These are phyloP conservation scores for Platichthys stellatus DNA, from an alignment of 2,113 vertebrate species.

Conservation along the genomic window DNA sequence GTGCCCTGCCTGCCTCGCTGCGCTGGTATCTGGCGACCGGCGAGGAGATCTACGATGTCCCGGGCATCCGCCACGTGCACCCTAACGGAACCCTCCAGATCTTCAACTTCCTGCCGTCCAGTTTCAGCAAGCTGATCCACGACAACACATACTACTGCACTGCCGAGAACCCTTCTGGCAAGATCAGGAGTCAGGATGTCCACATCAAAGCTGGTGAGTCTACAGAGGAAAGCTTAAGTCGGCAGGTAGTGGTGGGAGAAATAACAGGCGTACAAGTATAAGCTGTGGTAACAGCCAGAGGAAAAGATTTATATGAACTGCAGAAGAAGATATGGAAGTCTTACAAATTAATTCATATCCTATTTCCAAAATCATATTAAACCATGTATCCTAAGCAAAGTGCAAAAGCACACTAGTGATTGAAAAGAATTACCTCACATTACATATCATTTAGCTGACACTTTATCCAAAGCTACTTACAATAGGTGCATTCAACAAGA, in stretches of 20 bases:
- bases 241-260: too few relatives aligned
- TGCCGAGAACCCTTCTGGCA: constrained; percentile 99
- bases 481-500: too few relatives aligned
- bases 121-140: constrained; percentile 99
- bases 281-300: not conserved
- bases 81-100: constrained; percentile 99
- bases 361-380: too few relatives aligned
- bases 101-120: constrained; percentile 99
- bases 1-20: constrained; percentile 92
- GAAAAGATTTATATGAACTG: not conserved
- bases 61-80: constrained; percentile 98
- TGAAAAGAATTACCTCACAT: too few relatives aligned
- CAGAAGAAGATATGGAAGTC: too few relatives aligned
- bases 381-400: not conserved
- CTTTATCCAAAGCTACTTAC: too few relatives aligned
- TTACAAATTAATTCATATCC: too few relatives aligned
- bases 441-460: too few relatives aligned
- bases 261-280: not conserved
- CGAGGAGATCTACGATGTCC: constrained; percentile 99
- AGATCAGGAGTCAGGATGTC: constrained; percentile 99
- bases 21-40: constrained; percentile 98
- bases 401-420: not conserved
- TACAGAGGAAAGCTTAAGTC: not conserved
- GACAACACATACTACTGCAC: constrained; percentile 99
- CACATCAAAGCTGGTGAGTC: constrained; percentile 97